Base-by-base conservation (phyloP, 1,140 invertebrate genomes). In the Drosophila subobscura region DNA sequence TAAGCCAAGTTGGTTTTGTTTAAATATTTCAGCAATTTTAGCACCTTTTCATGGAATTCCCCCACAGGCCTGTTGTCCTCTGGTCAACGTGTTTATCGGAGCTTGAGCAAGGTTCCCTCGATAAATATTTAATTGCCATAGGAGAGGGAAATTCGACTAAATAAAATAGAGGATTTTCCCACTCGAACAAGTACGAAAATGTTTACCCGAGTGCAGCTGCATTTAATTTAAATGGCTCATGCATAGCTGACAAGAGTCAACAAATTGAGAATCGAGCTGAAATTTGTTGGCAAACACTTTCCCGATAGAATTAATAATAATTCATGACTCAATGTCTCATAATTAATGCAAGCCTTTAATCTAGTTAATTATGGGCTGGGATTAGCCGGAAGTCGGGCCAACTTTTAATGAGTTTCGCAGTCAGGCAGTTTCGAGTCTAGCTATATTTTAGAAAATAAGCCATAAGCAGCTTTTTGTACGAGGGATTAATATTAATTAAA, bases 401-500 rank as follows among this genome's bases (percentile, higher is more conserved):
- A 80, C 41, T 80, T 85, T 86, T 80, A 77, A 85, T 85, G 72
- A 85, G 72, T 86, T 84, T 63, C 0, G 20, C 22, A 16, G 60
- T n/a, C n/a, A 61, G 12, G 40, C n/a, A 5, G n/a, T n/a, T n/a
- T n/a, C n/a, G n/a, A 33, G 20, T 16, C 50, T n/a, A 25, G 7
- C 22, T 40, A 47, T 27, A 41, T 33, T 49, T n/a, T 33, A 53
- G 37, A 23, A 64, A 23, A 64, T 45, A 47, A 42, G 33, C 58
- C 59, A 50, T 84, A 73, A 79, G 66, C 77, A 60, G 58, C 41
- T 71, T 71, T 33, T 49, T 45, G 52, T 65, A 41, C 29, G 4
- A 41, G 12, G 65, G 79, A 52, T 77, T 81, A 74, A 74, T 81
- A 86, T 85, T 86, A 80, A 85, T 81, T 80, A 81, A 86, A 85